Evolutionary conservation across 2,888 invertebrate species (phyloP).

Genomic region (Brenthis ino): DNA sequence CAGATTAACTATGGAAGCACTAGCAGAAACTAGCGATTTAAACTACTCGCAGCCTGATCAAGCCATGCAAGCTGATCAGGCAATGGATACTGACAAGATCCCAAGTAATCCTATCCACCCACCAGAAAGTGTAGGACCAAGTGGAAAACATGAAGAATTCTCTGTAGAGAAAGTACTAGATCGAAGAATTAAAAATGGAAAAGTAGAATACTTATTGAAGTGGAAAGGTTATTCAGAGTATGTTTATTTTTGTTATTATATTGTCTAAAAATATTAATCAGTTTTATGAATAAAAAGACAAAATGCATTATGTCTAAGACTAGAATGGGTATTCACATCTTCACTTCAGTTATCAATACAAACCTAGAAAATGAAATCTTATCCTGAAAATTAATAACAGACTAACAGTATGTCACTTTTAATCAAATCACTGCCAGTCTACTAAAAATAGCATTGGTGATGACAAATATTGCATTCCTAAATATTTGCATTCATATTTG

Average conservation of each 20-base stretch:
- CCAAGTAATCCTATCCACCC: conserved; percentile 32
- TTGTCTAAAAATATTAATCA: not conserved
- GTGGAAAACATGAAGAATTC: conserved; percentile 84
- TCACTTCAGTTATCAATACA: not conserved
- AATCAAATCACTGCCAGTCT: too few species aligned
- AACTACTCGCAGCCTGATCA: conserved; percentile 40
- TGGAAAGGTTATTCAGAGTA: conserved; percentile 87
- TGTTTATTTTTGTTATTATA: conserved; percentile 45
- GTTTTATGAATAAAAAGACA: not conserved
- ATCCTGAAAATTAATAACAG: too few species aligned
- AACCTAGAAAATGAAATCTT: not conserved
- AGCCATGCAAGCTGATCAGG: conserved; percentile 46
- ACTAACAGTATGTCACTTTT: too few species aligned
- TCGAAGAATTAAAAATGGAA: conserved; percentile 85
- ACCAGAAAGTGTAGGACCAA: conserved; percentile 47
- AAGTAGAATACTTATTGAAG: conserved; percentile 85
- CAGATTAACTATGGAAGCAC: conserved; percentile 45
- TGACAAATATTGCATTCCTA: too few species aligned
- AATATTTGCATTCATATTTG: too few species aligned
- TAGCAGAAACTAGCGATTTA: conserved; percentile 46
- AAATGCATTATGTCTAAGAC: not conserved
- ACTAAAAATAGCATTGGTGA: too few species aligned
- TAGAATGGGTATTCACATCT: not conserved
- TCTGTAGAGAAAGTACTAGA: conserved; percentile 90
- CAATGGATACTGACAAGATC: conserved; percentile 47